A percentile compares a stretch with the other conserved stretches of the same genome.
These are phyloP conservation scores for Oxycera nigricornis DNA, from an alignment of 2,888 invertebrate species.

Conservation along the genomic window DNA sequence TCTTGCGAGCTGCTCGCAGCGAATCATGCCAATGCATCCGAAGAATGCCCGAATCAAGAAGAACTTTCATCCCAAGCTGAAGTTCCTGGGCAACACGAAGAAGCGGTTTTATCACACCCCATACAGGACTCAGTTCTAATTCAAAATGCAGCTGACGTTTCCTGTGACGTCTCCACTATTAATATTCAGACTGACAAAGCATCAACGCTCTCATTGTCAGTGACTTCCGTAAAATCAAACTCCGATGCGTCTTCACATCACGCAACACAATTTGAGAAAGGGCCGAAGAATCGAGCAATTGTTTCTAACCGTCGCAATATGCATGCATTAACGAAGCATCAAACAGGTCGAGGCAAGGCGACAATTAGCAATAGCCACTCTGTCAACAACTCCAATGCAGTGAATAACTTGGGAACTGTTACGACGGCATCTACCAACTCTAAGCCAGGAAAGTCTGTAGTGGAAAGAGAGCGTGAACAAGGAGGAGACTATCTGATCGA, in stretches of 20 bases:
- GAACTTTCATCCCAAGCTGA: background rate
- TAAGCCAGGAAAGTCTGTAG: conserved; percentile 50
- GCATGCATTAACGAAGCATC: conserved; percentile 58
- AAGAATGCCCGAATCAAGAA: background rate
- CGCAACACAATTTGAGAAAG: background rate
- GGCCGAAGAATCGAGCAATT: background rate
- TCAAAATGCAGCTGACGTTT: conserved; percentile 34
- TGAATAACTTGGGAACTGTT: background rate
- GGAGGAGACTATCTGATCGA: conserved; percentile 89
- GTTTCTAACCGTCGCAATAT: conserved; percentile 55
- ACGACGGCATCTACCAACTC: conserved; percentile 10
- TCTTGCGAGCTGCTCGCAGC: conserved; percentile 20
- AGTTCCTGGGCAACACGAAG: background rate
- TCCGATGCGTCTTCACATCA: conserved; percentile 29
- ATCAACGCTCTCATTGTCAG: conserved; percentile 42
- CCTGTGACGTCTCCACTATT: background rate
- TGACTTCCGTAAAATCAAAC: conserved; percentile 30
- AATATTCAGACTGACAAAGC: conserved; percentile 44
- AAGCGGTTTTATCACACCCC: background rate
- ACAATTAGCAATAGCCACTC: conserved; percentile 39
- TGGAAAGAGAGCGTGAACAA: conserved; percentile 61
- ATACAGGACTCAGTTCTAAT: conserved; percentile 6
- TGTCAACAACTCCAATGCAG: conserved; percentile 36
- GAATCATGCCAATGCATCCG: conserved; percentile 39
- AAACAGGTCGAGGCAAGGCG: conserved; percentile 52